These are phyloP conservation scores for Celastrina argiolus DNA, from an alignment of 2,888 invertebrate genomes.

Conservation along the genomic window DNA sequence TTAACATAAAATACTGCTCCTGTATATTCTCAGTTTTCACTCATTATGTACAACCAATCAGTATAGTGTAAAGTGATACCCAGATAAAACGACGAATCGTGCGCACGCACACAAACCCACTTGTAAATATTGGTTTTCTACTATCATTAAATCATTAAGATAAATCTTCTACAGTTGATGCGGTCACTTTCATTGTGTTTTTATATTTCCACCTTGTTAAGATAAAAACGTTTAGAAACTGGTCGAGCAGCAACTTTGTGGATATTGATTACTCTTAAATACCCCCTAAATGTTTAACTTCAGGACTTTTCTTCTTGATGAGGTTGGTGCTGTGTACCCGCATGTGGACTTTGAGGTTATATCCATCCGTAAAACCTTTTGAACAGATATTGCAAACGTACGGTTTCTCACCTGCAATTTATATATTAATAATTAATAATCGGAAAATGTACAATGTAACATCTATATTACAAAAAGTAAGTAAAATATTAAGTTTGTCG, in stretches of 20 bases:
- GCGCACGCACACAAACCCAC: too few relatives aligned
- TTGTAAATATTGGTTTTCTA: too few relatives aligned
- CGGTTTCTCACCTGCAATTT: slow-evolving; percentile 43
- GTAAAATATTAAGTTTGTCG: not conserved
- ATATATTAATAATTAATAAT: not conserved
- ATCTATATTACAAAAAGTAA: not conserved
- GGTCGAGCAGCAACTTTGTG: not conserved
- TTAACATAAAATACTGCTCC: not conserved
- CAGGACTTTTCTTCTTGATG: slow-evolving; percentile 33
- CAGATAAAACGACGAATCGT: too few relatives aligned
- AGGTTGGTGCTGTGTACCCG: slow-evolving; percentile 62
- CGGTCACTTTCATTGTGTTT: too few relatives aligned
- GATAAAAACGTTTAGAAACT: too few relatives aligned
- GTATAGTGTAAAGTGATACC: too few relatives aligned
- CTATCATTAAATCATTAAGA: too few relatives aligned
- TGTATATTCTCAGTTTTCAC: too few relatives aligned
- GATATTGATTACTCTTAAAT: not conserved
- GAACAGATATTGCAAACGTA: slow-evolving; percentile 49
- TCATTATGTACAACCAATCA: too few relatives aligned
- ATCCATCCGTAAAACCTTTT: slow-evolving; percentile 47
- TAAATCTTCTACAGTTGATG: too few relatives aligned
- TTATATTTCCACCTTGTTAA: too few relatives aligned
- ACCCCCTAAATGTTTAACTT: not conserved
- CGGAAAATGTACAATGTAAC: too few relatives aligned
- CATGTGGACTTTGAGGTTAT: slow-evolving; percentile 52